Conservation (phyloP, 2,888 invertebrate genomes). For the Microctonus brassicae region DNA sequence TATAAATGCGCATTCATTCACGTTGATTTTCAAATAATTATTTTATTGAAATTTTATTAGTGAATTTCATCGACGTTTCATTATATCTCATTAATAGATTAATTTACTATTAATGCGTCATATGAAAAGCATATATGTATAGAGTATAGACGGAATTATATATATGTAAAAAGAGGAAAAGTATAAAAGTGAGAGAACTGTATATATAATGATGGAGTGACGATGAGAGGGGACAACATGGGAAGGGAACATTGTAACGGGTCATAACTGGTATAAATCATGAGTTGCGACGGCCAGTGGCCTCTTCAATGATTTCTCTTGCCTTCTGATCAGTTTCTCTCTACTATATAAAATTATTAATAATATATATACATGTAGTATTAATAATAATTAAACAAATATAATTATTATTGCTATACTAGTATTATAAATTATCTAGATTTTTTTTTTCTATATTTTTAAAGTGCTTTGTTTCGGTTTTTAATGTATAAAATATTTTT, state of each 20-base stretch:
- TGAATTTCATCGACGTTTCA: too few species aligned
- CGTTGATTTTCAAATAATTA: neutral
- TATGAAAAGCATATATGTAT: slow-evolving; percentile 54
- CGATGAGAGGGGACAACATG: slow-evolving; percentile 24
- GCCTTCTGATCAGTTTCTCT: slow-evolving; percentile 21
- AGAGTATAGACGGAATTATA: too few species aligned
- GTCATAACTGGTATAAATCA: slow-evolving; percentile 59
- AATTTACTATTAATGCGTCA: too few species aligned
- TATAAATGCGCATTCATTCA: neutral
- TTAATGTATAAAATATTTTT: too few species aligned
- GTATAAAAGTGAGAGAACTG: slow-evolving; percentile 50
- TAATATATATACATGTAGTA: too few species aligned
- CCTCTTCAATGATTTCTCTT: slow-evolving; percentile 49
- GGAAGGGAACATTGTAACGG: slow-evolving; percentile 58
- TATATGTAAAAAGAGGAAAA: slow-evolving; percentile 37
- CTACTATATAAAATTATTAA: too few species aligned
- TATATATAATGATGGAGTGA: slow-evolving; percentile 55
- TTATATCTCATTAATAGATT: too few species aligned
- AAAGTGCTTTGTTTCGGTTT: too few species aligned
- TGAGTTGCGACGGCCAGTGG: slow-evolving; percentile 60
- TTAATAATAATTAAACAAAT: too few species aligned
- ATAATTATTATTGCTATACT: too few species aligned
- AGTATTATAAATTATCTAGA: too few species aligned
- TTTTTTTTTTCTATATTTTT: too few species aligned
- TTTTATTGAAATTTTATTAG: neutral